Evolutionary conservation across 2,888 invertebrate genomes (phyloP).

Genomic region (Crepidodera aurea): DNA sequence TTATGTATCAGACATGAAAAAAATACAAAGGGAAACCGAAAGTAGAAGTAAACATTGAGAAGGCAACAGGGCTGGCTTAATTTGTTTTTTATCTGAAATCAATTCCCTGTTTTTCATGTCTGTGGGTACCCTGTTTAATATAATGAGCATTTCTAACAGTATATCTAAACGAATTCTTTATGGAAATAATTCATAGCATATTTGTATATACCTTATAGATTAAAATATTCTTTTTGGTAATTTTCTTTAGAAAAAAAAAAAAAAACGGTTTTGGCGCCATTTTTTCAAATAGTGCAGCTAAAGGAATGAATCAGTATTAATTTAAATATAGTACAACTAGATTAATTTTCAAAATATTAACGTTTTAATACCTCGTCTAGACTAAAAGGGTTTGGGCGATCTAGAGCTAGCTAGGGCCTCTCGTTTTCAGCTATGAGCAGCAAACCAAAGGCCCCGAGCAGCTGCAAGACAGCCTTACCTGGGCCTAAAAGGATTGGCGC

Average conservation of each 20-base stretch:
- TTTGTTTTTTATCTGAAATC: too few species aligned
- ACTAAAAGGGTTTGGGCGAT: constrained; percentile 31
- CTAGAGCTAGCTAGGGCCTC: constrained; percentile 60
- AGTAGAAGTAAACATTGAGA: too few species aligned
- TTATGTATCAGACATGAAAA: too few species aligned
- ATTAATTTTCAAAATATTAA: constrained; percentile 13
- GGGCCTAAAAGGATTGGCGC: constrained; percentile 50
- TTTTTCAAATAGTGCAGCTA: neutral
- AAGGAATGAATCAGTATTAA: too few species aligned
- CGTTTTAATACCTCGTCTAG: constrained; percentile 16
- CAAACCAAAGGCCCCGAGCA: constrained; percentile 63
- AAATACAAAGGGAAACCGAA: too few species aligned
- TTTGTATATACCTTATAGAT: constrained; percentile 3
- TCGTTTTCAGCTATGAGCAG: constrained; percentile 57
- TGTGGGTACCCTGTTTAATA: too few species aligned
- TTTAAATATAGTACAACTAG: too few species aligned
- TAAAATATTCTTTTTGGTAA: neutral
- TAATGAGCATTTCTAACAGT: too few species aligned
- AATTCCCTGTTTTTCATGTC: too few species aligned
- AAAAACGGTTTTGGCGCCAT: neutral
- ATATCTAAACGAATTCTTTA: too few species aligned
- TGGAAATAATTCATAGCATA: too few species aligned
- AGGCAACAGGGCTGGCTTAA: too few species aligned
- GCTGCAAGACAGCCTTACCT: constrained; percentile 61
- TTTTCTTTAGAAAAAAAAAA: constrained; percentile 1